Conservation (phyloP, 2,113 vertebrate genomes). For the Seriola rivoliana region DNA sequence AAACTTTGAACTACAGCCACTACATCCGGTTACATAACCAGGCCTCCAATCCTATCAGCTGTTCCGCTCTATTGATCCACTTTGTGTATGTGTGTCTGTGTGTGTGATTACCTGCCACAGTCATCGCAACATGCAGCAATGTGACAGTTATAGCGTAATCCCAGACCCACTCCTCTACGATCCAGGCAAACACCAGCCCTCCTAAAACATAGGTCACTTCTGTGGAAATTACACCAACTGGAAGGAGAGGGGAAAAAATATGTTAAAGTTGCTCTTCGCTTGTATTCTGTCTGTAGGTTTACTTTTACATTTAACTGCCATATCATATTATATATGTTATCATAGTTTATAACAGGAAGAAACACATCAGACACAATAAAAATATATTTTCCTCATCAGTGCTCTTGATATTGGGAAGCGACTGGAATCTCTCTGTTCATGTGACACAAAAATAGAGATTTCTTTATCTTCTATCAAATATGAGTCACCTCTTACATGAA, state of each 20-base stretch:
- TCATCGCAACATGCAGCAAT: conserved; percentile 84
- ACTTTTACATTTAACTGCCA: background rate
- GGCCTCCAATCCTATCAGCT: conserved; percentile 60
- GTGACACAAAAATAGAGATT: background rate
- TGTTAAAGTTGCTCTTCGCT: background rate
- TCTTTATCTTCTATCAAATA: background rate
- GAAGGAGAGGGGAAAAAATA: background rate
- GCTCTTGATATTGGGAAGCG: background rate
- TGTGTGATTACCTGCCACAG: conserved; percentile 78
- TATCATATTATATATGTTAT: background rate
- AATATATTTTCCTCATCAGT: background rate
- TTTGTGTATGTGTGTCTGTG: conserved; percentile 29
- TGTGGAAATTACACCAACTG: conserved; percentile 85
- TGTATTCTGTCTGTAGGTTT: background rate
- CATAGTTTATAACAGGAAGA: background rate
- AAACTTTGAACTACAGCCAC: background rate
- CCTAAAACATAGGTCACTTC: conserved; percentile 85
- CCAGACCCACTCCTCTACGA: conserved; percentile 89
- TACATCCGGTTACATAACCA: conserved; percentile 57
- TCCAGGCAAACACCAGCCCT: conserved; percentile 85
- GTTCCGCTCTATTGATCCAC: conserved; percentile 60
- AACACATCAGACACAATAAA: background rate
- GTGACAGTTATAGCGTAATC: conserved; percentile 89
- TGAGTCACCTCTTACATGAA: too few relatives aligned
- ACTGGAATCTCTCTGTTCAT: background rate